A percentile compares a stretch with the other conserved stretches of the same genome.
These are phyloP conservation scores for Columba guinea DNA, from an alignment of 2,797 vertebrate species.

Conservation along the genomic window DNA sequence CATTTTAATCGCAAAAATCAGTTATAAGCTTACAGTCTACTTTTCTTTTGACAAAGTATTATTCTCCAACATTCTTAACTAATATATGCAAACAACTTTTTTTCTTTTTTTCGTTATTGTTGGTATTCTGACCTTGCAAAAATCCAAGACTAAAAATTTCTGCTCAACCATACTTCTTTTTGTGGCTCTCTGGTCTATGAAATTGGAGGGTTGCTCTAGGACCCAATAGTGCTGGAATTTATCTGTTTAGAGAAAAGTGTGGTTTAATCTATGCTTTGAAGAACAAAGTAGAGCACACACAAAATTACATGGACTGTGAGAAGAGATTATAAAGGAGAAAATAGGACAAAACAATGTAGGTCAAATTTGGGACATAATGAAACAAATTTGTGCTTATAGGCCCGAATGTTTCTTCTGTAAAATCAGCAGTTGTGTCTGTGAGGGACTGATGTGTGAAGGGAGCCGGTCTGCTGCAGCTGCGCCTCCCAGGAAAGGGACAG, in stretches of 20 bases:
- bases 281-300: conserved; percentile 25
- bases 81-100: not conserved
- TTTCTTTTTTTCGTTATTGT: not conserved
- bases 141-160: not conserved
- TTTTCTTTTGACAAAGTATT: not conserved
- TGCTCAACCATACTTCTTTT: conserved; percentile 12
- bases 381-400: not conserved
- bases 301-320: not conserved
- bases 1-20: not conserved
- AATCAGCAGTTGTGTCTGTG: not conserved
- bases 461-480: not conserved
- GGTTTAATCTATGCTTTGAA: conserved; percentile 40
- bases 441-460: not conserved
- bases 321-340: conserved; percentile 39
- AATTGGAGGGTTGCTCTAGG: conserved; percentile 47
- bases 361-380: not conserved
- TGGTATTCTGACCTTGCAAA: conserved; percentile 22
- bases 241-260: conserved; percentile 13
- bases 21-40: not conserved
- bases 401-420: not conserved
- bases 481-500: not conserved
- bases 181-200: conserved; percentile 38
- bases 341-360: not conserved
- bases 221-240: conserved; percentile 43
- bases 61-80: not conserved